Percentiles rank a stretch among this genome's conserved stretches.
phyloP scores from a whole-genome alignment of 2,797 vertebrate genomes.

The Uromys caudimaculatus region DNA sequence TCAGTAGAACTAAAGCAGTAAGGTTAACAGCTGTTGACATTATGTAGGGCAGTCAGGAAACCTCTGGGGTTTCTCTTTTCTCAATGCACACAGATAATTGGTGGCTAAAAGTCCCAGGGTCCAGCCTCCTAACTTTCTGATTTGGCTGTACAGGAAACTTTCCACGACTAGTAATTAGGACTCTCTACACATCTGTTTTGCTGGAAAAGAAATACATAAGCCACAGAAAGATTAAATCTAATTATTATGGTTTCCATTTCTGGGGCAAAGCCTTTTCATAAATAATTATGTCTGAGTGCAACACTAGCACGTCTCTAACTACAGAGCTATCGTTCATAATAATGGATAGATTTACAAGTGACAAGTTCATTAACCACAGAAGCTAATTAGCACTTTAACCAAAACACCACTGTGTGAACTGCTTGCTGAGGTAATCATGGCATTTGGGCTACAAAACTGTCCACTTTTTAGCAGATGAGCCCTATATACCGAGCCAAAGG shows the following conservation, averaged over 20 bases:
- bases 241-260: constrained; percentile 88
- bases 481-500: neutral
- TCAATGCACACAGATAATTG: neutral
- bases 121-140: constrained; percentile 59
- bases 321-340: constrained; percentile 83
- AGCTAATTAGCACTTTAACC: constrained; percentile 85
- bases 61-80: neutral
- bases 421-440: constrained; percentile 74
- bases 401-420: constrained; percentile 82
- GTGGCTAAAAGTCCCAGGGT: constrained; percentile 6
- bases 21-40: neutral
- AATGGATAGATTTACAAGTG: constrained; percentile 85
- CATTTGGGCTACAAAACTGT: constrained; percentile 59
- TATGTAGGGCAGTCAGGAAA: neutral
- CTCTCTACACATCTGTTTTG: constrained; percentile 81
- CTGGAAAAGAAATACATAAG: constrained; percentile 74
- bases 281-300: constrained; percentile 85
- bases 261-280: constrained; percentile 86
- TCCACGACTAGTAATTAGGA: constrained; percentile 76
- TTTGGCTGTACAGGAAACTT: constrained; percentile 61
- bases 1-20: neutral
- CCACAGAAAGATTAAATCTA: constrained; percentile 85
- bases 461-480: constrained; percentile 34
- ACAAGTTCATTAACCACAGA: constrained; percentile 83
- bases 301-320: constrained; percentile 81